Percentiles rank a stretch among this genome's conserved stretches.
Conservation (phyloP, 2,888 invertebrate species). For the Ormyrus nitidulus region DNA sequence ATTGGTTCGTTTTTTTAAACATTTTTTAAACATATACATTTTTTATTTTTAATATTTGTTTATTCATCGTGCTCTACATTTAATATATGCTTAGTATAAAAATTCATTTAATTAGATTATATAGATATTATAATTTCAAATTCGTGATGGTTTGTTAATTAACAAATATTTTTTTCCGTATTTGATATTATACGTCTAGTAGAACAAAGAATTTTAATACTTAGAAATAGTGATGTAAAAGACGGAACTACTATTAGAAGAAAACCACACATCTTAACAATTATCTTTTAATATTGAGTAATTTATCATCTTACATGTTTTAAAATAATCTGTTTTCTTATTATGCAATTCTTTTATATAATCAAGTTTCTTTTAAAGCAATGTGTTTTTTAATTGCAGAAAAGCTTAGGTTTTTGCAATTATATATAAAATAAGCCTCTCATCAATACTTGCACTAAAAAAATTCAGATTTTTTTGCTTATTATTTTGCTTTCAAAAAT, state of each 20-base stretch:
- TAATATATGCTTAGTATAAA: constrained; percentile 2
- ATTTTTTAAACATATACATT: neutral
- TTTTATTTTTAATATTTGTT: constrained; percentile 7
- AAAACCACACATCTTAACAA: constrained; percentile 28
- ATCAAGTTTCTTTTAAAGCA: too few relatives aligned
- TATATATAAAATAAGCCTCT: constrained; percentile 1
- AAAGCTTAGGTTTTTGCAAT: neutral
- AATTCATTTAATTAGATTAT: constrained; percentile 20
- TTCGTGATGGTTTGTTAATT: neutral
- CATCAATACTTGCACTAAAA: too few relatives aligned
- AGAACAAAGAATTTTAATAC: constrained; percentile 15
- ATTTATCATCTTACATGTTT: constrained; percentile 14
- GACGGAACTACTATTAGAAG: constrained; percentile 24
- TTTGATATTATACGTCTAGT: neutral
- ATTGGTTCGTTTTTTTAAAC: neutral
- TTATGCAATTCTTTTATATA: neutral
- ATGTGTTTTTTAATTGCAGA: neutral
- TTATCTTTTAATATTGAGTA: constrained; percentile 22
- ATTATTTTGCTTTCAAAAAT: too few relatives aligned
- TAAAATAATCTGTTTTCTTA: neutral
- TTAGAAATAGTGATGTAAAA: constrained; percentile 9
- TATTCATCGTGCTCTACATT: constrained; percentile 29
- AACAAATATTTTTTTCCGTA: neutral
- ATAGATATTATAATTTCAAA: constrained; percentile 9
- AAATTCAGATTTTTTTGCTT: too few relatives aligned